Evolutionary conservation across 92 coral and sea anemone species (phyloP).

Genomic region (Anthopleura xanthogrammica): DNA sequence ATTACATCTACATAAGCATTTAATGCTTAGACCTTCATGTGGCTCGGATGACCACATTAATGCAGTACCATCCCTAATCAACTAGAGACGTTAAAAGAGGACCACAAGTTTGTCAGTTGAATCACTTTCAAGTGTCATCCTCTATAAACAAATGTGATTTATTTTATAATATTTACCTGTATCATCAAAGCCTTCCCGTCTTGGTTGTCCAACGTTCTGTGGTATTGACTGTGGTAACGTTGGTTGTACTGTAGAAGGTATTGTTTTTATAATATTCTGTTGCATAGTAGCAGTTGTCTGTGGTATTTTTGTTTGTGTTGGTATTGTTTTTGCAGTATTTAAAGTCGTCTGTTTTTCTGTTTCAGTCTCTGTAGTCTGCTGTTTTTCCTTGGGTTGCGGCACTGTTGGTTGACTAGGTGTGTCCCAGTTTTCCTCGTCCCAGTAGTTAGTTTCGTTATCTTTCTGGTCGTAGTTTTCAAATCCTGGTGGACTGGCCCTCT

Average conservation of each 20-base stretch:
- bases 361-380: slow-evolving; percentile 10
- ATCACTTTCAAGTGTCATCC: no score
- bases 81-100: no score
- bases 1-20: no score
- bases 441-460: slow-evolving; percentile 1
- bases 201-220: not conserved
- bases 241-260: not conserved
- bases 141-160: no score
- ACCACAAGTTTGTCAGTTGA: no score
- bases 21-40: not conserved
- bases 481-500: slow-evolving; percentile 25
- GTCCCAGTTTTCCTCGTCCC: slow-evolving; percentile 43
- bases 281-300: not conserved
- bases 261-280: not conserved
- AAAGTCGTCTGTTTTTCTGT: slow-evolving; percentile 17
- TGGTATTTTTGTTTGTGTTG: slow-evolving; percentile 15
- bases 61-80: no score
- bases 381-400: slow-evolving; percentile 4
- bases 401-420: slow-evolving; percentile 5
- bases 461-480: slow-evolving; percentile 22
- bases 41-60: no score
- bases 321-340: slow-evolving; percentile 7
- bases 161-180: not conserved
- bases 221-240: slow-evolving; percentile 3
- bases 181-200: slow-evolving; percentile 6